Evolutionary conservation across 2,113 vertebrate genomes (phyloP).

Genomic region (Spizaetus ornatus): DNA sequence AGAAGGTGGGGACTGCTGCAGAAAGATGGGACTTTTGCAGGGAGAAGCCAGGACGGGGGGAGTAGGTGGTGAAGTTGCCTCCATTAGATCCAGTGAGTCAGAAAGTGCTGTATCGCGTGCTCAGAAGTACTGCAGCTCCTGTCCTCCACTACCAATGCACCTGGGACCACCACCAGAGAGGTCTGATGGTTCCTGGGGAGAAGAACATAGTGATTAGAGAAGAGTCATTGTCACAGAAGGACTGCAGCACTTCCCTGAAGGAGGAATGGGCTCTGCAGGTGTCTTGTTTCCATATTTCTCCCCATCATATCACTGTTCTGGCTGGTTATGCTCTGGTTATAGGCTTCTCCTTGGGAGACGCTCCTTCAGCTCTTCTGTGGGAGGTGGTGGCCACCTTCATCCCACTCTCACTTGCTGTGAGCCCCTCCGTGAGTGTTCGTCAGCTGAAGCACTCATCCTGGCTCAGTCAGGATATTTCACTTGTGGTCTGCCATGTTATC

Average conservation of each 20-base stretch:
- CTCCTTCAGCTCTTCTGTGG: not conserved
- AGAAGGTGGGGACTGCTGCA: not conserved
- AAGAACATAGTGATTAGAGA: not conserved
- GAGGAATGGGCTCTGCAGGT: not conserved
- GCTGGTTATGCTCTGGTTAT: not conserved
- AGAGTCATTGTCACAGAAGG: not conserved
- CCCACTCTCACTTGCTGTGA: not conserved
- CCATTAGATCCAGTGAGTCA: not conserved
- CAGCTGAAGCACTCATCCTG: not conserved
- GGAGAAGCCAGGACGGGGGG: not conserved
- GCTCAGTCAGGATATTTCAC: not conserved
- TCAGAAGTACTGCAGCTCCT: not conserved
- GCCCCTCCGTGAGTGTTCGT: not conserved
- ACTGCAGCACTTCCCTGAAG: not conserved
- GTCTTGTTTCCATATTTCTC: not conserved
- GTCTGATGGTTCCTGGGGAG: not conserved
- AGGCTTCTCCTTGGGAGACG: not conserved
- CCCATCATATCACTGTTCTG: not conserved
- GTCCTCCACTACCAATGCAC: not conserved
- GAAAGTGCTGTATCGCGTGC: not conserved
- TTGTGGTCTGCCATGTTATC: not conserved
- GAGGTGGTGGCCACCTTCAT: not conserved
- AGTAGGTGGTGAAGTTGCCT: not conserved
- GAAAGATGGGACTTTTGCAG: not conserved
- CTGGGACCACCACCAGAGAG: not conserved